Base-by-base conservation (phyloP, 2,113 vertebrate genomes). In the Takifugu flavidus region DNA sequence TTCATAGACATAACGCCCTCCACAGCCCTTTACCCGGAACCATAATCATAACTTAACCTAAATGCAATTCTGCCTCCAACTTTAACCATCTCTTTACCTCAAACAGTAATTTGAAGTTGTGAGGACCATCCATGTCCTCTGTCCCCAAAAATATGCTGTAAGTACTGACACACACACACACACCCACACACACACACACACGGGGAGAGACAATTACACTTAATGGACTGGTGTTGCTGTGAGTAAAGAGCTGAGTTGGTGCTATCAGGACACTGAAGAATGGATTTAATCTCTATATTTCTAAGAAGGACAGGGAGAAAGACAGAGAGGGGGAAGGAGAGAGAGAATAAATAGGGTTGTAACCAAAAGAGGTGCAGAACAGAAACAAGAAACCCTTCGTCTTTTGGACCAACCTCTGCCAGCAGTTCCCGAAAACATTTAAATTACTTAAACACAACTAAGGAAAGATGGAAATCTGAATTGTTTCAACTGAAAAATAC, bases 221-320 rank as follows among this genome's bases (percentile, higher is more conserved):
- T 39, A 39, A 39, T 39, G 34, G 7, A 39, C 34, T 39, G 34
- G 34, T 39, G 34, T 39, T 39, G 34, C 34, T 39, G 59, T 49
- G 61, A 74, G 64, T 63, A 77, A 81, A 77, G 61, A 82, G 85
- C 85, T 87, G 85, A 86, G 82, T 63, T 79, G 56, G 72, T 76
- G 60, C 45, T 85, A 78, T 78, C 47, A 78, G 54, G 83, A 86
- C 85, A 87, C 82, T 87, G 86, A 88, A 71, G 79, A 83, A 88
- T 87, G 83, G 76, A 84, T 87, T 86, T 87, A 86, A 88, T 87
- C 85, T 83, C 49, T 81, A 13, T 62, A 67, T 78, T 76, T 75
- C 68, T 57, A 50, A 62, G 44, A 55, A 47, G 65, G 59, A 78
- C 45, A 29, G 20, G 15, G 20, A 45, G 56, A 59, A 25, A 45